Base-by-base conservation (phyloP, 2,797 vertebrate species). In the Chaenodraco wilsoni region DNA sequence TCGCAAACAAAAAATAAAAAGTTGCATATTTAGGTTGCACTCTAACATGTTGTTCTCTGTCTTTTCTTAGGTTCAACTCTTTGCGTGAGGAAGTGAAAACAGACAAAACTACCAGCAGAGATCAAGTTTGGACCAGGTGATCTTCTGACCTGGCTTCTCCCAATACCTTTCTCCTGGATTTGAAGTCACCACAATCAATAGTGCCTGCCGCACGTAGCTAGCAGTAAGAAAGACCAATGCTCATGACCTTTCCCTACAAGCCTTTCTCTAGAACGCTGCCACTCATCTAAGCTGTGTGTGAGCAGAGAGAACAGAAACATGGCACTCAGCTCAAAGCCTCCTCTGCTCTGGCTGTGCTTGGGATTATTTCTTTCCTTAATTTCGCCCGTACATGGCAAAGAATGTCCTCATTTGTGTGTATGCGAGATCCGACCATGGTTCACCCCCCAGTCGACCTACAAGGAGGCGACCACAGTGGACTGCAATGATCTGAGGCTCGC, bases 371-470 rank as follows among this genome's bases (percentile, higher is more conserved):
- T 93, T 83, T 85, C 80, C 72, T 91, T 92, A 41, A 79, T 93
- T 62, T 79, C 89, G 1, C 88, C 93, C 59, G 91, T 90, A 72
- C 87, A 88, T 4, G 90, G 88, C 50, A 95, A 90, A 14, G 97
- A 98, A 84, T 99, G 98, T 78, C 98, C 98, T 5, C 97, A 96
- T 85, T 94, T 99, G 50, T 99, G 98, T 12, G 97, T 99, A 0
- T 99, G 98, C 9, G 98, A 99, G 86, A 96, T 98, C 71, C 95
- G 98, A 27, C 98, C 98, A 33, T 99, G 98, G 98, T 99, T 99
- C 85, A 99, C 98, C 11, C 98, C 98, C 0, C 98, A 99, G 89
- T 99, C 98, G 1, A 99, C 98, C 0, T 99, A 99, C 94, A 95
- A 97, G 85, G 98, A 99, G 92, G 97, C 98, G 19, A 95, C 93